Base-by-base conservation (phyloP, 2,113 vertebrate species). In the Equus quagga region DNA sequence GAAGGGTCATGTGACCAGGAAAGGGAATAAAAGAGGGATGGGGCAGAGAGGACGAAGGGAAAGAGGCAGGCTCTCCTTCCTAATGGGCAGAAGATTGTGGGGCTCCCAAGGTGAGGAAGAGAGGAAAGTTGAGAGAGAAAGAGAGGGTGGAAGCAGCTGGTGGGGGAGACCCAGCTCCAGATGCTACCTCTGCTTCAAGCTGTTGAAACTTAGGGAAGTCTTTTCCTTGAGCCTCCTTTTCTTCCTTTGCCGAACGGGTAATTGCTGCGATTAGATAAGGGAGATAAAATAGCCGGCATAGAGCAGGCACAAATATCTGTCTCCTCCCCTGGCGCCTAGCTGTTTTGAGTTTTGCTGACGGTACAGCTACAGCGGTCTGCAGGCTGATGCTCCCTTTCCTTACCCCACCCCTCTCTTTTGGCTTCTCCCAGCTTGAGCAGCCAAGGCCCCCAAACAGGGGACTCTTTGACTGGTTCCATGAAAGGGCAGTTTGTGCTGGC, bases 401-500 rank as follows among this genome's bases (percentile, higher is more conserved):
- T 28, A 33, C 5, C 28, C 17, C 12, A 44, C 41, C 0, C 28
- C 75, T 51, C 89, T 21, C 24, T 56, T 46, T 56, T 72, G 87
- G 81, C 65, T 69, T 88, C 78, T 91, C n/a, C 13, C 11, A n/a
- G 56, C 70, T 73, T 33, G 31, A 80, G 70, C 41, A 72, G 80
- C 75, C 78, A 31, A 41, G 56, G 58, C 24, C 78, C 72, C 92
- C 31, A 91, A 81, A 97, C 96, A 93, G 72, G 65, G 83, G n/a
- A 78, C 67, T 87, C 94, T 96, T 96, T 96, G 78, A 98, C 51
- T 70, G 49, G 44, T 54, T 70, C 92, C 72, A 46, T 96, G 97
- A 97, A 96, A 95, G 89, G 75, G 65, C 73, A 70, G 76, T 92
- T 80, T 93, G 84, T 98, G 75, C 76, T n/a, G 31, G 44, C 78